A percentile compares a stretch with the other conserved stretches of the same genome.
Conservation (phyloP, 2,797 vertebrate genomes). For the Tapirus indicus region DNA sequence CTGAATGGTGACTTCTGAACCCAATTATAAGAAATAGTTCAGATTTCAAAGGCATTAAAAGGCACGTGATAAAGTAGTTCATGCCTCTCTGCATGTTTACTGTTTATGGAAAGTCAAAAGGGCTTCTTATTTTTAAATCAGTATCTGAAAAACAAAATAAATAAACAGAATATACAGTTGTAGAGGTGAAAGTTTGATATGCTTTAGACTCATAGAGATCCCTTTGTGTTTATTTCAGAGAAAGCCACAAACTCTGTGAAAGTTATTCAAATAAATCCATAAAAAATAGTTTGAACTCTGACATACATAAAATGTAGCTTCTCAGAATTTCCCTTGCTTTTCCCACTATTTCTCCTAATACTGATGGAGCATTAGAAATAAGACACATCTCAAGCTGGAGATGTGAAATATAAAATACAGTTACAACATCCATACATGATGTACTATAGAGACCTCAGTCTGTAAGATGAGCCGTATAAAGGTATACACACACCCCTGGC, state of each 20-base stretch:
- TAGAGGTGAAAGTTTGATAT: background rate
- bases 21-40: background rate
- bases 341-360: background rate
- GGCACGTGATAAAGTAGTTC: background rate
- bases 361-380: background rate
- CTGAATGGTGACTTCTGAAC: background rate
- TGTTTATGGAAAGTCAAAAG: background rate
- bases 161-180: background rate
- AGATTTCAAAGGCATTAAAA: background rate
- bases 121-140: background rate
- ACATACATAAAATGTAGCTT: background rate
- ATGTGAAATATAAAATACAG: background rate
- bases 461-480: background rate
- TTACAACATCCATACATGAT: background rate
- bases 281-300: background rate
- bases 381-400: background rate
- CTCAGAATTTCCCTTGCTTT: background rate
- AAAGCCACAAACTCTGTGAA: background rate
- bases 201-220: background rate
- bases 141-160: background rate
- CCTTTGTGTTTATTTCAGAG: conserved; percentile 19
- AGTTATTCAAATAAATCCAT: conserved; percentile 5
- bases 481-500: background rate
- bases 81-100: background rate
- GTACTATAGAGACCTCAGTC: too few relatives aligned